A percentile compares a stretch with the other conserved stretches of the same genome.
Conservation (phyloP, 2,797 vertebrate species). For the Meda fulgida region DNA sequence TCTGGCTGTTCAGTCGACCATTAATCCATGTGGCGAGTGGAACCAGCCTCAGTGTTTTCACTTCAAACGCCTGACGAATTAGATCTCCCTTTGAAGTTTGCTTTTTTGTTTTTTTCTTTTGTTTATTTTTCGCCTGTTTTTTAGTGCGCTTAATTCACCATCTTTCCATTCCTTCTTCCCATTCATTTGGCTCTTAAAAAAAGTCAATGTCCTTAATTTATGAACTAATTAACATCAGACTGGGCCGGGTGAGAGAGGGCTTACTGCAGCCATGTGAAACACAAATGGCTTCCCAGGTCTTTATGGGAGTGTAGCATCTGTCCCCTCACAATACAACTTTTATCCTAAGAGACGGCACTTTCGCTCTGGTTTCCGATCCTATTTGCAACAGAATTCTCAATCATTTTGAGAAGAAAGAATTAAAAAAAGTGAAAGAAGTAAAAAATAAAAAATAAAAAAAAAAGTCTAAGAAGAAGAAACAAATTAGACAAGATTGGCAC, state of each 20-base stretch:
- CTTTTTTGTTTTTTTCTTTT: conserved; percentile 53
- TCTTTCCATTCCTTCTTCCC: conserved; percentile 56
- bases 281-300: conserved; percentile 57
- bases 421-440: conserved; percentile 23
- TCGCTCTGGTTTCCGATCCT: conserved; percentile 52
- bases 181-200: conserved; percentile 58
- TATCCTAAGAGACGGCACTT: conserved; percentile 55
- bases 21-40: conserved; percentile 60
- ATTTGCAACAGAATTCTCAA: conserved; percentile 51
- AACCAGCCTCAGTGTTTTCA: conserved; percentile 61
- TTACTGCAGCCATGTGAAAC: conserved; percentile 62
- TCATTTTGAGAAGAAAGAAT: conserved; percentile 8
- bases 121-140: conserved; percentile 56
- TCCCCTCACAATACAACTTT: conserved; percentile 61
- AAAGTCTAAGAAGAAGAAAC: not conserved
- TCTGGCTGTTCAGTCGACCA: conserved; percentile 48
- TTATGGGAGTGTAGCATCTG: conserved; percentile 59
- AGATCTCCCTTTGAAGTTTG: conserved; percentile 62
- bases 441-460: not conserved
- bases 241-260: conserved; percentile 55
- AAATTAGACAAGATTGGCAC: not conserved
- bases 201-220: conserved; percentile 63
- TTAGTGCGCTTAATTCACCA: conserved; percentile 53
- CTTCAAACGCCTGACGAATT: conserved; percentile 63
- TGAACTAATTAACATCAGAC: conserved; percentile 66